A percentile compares a stretch with the other conserved stretches of the same genome.
These are phyloP conservation scores for Goniozus legneri DNA, from an alignment of 1,140 invertebrate species.

Conservation along the genomic window DNA sequence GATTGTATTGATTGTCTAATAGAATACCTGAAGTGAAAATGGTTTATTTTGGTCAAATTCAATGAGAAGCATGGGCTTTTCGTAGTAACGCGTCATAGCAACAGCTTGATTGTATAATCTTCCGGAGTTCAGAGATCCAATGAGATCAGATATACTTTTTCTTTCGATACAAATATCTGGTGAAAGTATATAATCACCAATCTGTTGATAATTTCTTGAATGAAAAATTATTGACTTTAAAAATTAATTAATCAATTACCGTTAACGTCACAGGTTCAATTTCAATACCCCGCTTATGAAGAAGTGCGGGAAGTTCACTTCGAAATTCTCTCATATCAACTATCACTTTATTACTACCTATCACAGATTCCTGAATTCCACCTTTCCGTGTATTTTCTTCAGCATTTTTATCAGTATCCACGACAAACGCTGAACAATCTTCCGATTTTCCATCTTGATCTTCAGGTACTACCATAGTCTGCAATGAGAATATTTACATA, in stretches of 20 bases:
- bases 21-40: conserved; percentile 77
- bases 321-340: conserved; percentile 99
- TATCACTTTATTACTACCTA: conserved; percentile 67
- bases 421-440: conserved; percentile 63
- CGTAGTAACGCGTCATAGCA: conserved; percentile 85
- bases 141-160: conserved; percentile 96
- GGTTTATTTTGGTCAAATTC: conserved; percentile 95
- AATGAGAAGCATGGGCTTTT: conserved; percentile 88
- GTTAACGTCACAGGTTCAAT: conserved; percentile 89
- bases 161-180: conserved; percentile 95
- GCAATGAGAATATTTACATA: not conserved
- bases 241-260: conserved; percentile 50
- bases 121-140: conserved; percentile 92
- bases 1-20: not conserved
- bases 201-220: conserved; percentile 52
- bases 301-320: conserved; percentile 89
- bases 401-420: conserved; percentile 48
- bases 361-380: conserved; percentile 39
- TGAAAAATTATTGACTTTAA: not conserved
- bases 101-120: conserved; percentile 93
- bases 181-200: conserved; percentile 97
- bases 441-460: conserved; percentile 86
- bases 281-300: conserved; percentile 90
- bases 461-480: conserved; percentile 89
- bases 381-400: conserved; percentile 64